Evolutionary conservation across 1,140 invertebrate species (phyloP).

Genomic region (Agrypnia vestita): DNA sequence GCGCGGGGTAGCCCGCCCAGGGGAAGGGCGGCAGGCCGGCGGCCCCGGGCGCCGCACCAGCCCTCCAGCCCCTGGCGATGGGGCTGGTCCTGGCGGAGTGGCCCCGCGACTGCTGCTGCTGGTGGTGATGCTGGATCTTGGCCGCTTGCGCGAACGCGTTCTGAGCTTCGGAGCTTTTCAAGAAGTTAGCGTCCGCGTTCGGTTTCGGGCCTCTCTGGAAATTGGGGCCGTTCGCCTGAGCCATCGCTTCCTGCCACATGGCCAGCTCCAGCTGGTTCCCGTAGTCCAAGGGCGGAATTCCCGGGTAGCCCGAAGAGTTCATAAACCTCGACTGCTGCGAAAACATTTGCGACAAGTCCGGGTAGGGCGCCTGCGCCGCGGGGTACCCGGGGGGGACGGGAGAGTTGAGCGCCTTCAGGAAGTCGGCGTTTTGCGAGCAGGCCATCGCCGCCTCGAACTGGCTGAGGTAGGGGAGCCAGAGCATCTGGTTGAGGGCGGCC

Average conservation of each 20-base stretch:
- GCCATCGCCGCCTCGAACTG: conserved; percentile 74
- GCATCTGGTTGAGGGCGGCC: conserved; percentile 79
- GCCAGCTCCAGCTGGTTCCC: conserved; percentile 77
- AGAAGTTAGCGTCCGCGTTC: conserved; percentile 65
- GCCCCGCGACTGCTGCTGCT: conserved; percentile 57
- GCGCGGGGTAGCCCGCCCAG: conserved; percentile 24
- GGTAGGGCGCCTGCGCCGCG: conserved; percentile 66
- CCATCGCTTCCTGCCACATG: conserved; percentile 79
- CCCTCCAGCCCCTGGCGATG: conserved; percentile 52
- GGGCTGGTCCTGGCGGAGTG: conserved; percentile 55
- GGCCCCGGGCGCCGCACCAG: too few species aligned
- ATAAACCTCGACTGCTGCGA: conserved; percentile 66
- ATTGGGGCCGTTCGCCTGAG: conserved; percentile 70
- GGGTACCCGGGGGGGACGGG: conserved; percentile 67
- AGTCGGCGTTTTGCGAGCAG: conserved; percentile 70
- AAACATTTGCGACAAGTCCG: conserved; percentile 73
- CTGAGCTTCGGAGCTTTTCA: conserved; percentile 67
- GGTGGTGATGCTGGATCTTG: conserved; percentile 66
- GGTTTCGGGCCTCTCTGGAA: conserved; percentile 65
- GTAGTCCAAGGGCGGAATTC: conserved; percentile 73
- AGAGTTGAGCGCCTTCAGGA: conserved; percentile 70
- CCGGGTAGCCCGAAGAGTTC: conserved; percentile 68
- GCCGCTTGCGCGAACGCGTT: conserved; percentile 70
- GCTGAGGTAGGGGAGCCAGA: conserved; percentile 80
- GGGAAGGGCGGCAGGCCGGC: conserved; percentile 26